These are phyloP conservation scores for Graphium colonna DNA, from an alignment of 2,888 invertebrate genomes.

Conservation along the genomic window DNA sequence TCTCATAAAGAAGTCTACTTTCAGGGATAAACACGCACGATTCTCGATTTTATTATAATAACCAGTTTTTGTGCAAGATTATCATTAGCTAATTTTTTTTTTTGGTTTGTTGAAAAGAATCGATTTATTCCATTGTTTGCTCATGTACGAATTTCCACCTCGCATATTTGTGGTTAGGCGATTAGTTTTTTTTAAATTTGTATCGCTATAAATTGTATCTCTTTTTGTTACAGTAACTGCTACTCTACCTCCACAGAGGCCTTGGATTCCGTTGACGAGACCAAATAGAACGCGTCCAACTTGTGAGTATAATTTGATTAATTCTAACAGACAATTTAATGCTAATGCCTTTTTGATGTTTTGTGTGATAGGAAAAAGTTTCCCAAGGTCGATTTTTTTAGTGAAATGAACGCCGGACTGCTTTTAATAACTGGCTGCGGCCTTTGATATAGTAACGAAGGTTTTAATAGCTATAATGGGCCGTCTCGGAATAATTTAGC, in stretches of 20 bases:
- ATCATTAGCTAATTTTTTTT: conserved; percentile 39
- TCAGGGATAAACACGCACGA: conserved; percentile 36
- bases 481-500: conserved; percentile 41
- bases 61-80: conserved; percentile 33
- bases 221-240: conserved; percentile 89
- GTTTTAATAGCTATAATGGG: conserved; percentile 49
- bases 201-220: conserved; percentile 28
- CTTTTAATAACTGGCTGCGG: not conserved
- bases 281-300: conserved; percentile 93
- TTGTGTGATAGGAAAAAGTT: not conserved
- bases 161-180: not conserved
- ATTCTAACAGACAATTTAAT: not conserved
- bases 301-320: conserved; percentile 83
- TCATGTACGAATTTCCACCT: not conserved
- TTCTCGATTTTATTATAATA: conserved; percentile 37
- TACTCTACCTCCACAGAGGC: conserved; percentile 94
- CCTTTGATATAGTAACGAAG: conserved; percentile 33
- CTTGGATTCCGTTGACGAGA: conserved; percentile 95
- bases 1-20: conserved; percentile 30
- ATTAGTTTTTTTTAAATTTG: not conserved
- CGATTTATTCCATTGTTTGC: not conserved
- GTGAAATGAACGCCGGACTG: not conserved
- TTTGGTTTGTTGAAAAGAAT: conserved; percentile 11
- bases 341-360: not conserved
- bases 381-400: not conserved